phyloP scores from a whole-genome alignment of 2,888 invertebrate genomes.

The Caenorhabditis macrosperma region DNA sequence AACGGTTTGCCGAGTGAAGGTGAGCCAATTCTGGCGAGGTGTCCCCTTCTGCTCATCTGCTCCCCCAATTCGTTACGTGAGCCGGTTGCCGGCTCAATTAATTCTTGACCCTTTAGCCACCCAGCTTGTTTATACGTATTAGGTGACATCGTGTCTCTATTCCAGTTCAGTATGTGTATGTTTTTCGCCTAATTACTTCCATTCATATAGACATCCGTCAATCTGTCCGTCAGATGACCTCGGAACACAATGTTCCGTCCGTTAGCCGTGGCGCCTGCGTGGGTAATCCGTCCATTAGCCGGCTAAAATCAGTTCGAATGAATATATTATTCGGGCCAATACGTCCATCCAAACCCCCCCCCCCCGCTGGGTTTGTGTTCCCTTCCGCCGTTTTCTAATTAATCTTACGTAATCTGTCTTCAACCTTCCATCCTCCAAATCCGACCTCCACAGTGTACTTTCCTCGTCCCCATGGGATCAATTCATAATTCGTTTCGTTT shows the following conservation, averaged over 20 bases:
- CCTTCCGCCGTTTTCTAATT: slow-evolving; percentile 46
- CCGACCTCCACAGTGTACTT: slow-evolving; percentile 11
- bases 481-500: slow-evolving; percentile 3
- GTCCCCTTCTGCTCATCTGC: slow-evolving; percentile 26
- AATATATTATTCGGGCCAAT: slow-evolving; percentile 32
- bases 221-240: slow-evolving; percentile 42
- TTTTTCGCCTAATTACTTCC: slow-evolving; percentile 48
- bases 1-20: neutral
- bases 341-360: neutral
- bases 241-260: slow-evolving; percentile 13
- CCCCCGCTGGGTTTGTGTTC: slow-evolving; percentile 23
- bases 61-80: slow-evolving; percentile 38
- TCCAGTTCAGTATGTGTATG: slow-evolving; percentile 44
- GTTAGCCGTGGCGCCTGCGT: slow-evolving; percentile 27
- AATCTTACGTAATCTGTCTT: slow-evolving; percentile 34
- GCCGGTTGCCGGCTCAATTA: slow-evolving; percentile 28
- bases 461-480: neutral
- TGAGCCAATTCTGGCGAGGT: slow-evolving; percentile 11
- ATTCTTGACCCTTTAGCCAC: neutral
- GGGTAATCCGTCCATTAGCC: slow-evolving; percentile 45
- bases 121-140: slow-evolving; percentile 47
- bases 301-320: slow-evolving; percentile 41
- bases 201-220: slow-evolving; percentile 37
- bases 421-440: neutral
- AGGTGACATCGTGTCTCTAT: slow-evolving; percentile 23